Conservation (phyloP, 1,140 invertebrate genomes). For the Drosophila azteca region DNA sequence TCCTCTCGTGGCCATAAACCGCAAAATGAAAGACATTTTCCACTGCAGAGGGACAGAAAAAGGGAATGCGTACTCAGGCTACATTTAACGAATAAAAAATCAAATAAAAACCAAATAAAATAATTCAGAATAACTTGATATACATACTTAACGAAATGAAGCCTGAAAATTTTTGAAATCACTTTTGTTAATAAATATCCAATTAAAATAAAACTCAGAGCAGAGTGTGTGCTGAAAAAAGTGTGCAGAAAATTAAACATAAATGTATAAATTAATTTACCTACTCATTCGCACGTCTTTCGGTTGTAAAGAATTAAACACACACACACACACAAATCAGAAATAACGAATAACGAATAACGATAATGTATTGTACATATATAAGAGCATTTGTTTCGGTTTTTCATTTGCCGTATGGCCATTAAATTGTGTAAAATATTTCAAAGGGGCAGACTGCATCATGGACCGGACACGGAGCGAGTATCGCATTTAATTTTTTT, state of each 20-base stretch:
- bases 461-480: too few species aligned
- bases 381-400: conserved; percentile 28
- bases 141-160: conserved; percentile 8
- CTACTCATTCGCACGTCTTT: conserved; percentile 73
- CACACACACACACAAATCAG: conserved; percentile 25
- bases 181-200: conserved; percentile 63
- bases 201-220: conserved; percentile 67
- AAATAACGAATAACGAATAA: conserved; percentile 54
- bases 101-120: conserved; percentile 32
- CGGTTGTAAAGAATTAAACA: conserved; percentile 48
- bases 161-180: conserved; percentile 42
- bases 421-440: conserved; percentile 57
- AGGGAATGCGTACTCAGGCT: conserved; percentile 20
- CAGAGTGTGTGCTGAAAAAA: conserved; percentile 30
- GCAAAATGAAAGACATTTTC: background rate
- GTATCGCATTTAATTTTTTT: conserved; percentile 19
- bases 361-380: conserved; percentile 33
- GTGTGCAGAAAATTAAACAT: conserved; percentile 26
- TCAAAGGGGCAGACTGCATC: conserved; percentile 40
- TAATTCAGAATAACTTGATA: conserved; percentile 1
- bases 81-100: conserved; percentile 16
- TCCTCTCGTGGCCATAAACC: conserved; percentile 11
- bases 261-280: conserved; percentile 75
- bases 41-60: background rate
- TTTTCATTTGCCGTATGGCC: conserved; percentile 26